Evolutionary conservation across 2,888 invertebrate genomes (phyloP).

Genomic region (Heliconius erato): DNA sequence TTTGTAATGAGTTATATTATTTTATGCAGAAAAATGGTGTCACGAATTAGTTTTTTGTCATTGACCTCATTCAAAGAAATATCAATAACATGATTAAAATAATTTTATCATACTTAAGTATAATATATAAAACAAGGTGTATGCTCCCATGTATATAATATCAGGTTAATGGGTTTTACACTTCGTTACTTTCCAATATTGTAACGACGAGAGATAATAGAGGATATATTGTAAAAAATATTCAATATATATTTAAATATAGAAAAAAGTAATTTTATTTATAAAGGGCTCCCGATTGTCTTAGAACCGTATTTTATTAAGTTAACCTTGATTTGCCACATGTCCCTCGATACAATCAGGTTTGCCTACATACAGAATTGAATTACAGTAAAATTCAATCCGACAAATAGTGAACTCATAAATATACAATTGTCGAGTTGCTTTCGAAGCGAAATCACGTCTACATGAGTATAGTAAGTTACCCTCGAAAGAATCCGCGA

Average conservation of each 20-base stretch:
- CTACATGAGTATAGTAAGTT: constrained; percentile 62
- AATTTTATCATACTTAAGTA: not conserved
- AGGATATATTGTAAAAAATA: constrained; percentile 1
- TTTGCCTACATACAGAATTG: constrained; percentile 60
- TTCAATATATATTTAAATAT: not conserved
- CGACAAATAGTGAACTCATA: constrained; percentile 79
- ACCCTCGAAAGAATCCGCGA: constrained; percentile 69
- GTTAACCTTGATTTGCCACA: constrained; percentile 49
- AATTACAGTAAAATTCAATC: constrained; percentile 63
- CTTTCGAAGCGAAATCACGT: constrained; percentile 79
- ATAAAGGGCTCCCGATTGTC: constrained; percentile 40
- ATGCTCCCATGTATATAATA: not conserved
- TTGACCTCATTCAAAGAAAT: not conserved
- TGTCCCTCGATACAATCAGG: constrained; percentile 55
- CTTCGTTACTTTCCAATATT: constrained; percentile 8
- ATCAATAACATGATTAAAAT: not conserved
- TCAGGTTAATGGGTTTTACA: not conserved
- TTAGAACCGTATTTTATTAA: constrained; percentile 41
- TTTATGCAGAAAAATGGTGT: not conserved
- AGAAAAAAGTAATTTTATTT: constrained; percentile 37
- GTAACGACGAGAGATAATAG: not conserved
- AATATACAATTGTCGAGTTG: constrained; percentile 83
- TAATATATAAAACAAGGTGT: not conserved
- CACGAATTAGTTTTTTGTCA: not conserved
- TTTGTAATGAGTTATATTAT: not conserved